phyloP scores from a whole-genome alignment of 2,113 vertebrate genomes.

The Oriolus oriolus region DNA sequence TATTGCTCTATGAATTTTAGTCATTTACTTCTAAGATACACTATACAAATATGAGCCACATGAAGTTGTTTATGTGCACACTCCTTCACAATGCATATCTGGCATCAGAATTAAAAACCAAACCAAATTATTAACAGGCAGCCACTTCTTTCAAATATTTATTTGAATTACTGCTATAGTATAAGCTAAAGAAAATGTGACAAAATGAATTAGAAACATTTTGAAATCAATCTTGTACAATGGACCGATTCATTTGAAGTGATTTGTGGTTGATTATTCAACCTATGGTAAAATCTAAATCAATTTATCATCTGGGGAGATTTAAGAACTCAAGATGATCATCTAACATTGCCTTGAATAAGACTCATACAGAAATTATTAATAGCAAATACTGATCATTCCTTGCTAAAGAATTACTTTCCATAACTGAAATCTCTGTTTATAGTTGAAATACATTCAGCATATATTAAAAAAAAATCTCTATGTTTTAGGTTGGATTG shows the following conservation, averaged over 20 bases:
- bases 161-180: neutral
- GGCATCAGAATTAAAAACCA: neutral
- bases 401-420: neutral
- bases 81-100: neutral
- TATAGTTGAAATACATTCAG: neutral
- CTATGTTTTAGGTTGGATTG: neutral
- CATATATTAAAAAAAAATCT: neutral
- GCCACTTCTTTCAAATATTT: neutral
- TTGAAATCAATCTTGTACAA: neutral
- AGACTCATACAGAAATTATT: neutral
- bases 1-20: neutral
- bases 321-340: neutral
- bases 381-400: neutral
- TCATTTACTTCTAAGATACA: neutral
- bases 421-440: neutral
- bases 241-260: neutral
- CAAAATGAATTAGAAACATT: neutral
- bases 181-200: neutral
- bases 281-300: neutral
- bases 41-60: neutral
- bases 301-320: neutral
- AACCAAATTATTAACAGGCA: neutral
- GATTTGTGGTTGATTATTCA: neutral
- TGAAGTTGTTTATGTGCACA: neutral
- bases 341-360: neutral